phyloP scores from a whole-genome alignment of 2,797 vertebrate species.

The Molossus molossus region DNA sequence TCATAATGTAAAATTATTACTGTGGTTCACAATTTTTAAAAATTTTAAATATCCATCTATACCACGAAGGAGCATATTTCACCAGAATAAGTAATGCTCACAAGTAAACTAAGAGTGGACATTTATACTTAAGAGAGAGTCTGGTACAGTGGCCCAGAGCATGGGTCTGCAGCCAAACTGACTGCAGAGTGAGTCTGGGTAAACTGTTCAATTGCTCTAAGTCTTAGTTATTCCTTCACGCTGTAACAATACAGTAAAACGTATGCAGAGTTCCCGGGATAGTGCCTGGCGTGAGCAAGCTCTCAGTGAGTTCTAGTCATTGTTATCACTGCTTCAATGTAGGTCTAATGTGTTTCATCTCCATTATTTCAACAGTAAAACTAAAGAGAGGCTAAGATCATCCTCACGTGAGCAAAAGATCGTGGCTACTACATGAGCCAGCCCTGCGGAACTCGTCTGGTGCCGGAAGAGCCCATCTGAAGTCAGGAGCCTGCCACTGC shows the following conservation, averaged over 20 bases:
- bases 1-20: slow-evolving; percentile 13
- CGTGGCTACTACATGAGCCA: neutral
- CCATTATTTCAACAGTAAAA: neutral
- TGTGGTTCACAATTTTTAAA: neutral
- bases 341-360: neutral
- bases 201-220: slow-evolving; percentile 1
- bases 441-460: slow-evolving; percentile 8
- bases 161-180: neutral
- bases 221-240: neutral
- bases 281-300: neutral
- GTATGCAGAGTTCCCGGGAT: neutral
- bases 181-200: neutral
- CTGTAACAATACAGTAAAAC: neutral
- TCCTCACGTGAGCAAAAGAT: slow-evolving; percentile 25
- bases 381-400: neutral
- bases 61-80: neutral
- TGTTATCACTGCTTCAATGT: neutral
- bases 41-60: neutral
- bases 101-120: neutral
- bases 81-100: neutral
- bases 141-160: neutral
- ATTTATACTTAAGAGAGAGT: neutral
- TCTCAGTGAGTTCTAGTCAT: neutral
- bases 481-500: slow-evolving; percentile 10
- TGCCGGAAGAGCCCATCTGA: slow-evolving; percentile 48